Conservation (phyloP, 2,888 invertebrate genomes). For the Andrena trimmerana region DNA sequence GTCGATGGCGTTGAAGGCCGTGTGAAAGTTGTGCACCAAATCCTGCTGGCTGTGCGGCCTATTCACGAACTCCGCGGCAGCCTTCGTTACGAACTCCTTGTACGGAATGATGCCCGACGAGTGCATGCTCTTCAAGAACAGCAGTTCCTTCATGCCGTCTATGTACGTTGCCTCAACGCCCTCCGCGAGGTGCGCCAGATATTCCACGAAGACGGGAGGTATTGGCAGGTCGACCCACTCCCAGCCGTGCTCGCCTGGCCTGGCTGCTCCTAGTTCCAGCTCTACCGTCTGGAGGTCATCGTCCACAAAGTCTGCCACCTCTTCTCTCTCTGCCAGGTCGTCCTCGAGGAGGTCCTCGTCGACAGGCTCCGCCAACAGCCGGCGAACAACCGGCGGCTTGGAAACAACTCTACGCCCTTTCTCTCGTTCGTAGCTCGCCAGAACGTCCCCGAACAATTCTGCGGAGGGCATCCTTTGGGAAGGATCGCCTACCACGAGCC, state of each 20-base stretch:
- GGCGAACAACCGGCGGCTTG: constrained; percentile 36
- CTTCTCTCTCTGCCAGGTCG: neutral
- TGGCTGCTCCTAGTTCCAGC: neutral
- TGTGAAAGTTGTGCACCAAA: constrained; percentile 87
- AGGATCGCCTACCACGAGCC: constrained; percentile 85
- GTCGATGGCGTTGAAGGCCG: constrained; percentile 87
- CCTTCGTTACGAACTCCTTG: constrained; percentile 86
- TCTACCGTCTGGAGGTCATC: neutral
- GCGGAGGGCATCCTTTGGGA: constrained; percentile 82
- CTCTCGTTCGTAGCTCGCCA: constrained; percentile 63
- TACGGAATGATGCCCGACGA: constrained; percentile 87
- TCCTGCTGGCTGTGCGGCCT: constrained; percentile 88
- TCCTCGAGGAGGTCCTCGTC: constrained; percentile 2
- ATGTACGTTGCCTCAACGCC: constrained; percentile 86
- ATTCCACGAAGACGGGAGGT: constrained; percentile 81
- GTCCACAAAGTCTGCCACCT: neutral
- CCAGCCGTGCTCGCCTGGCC: constrained; percentile 80
- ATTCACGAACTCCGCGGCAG: constrained; percentile 87
- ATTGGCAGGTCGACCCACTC: constrained; percentile 85
- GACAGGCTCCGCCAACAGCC: neutral
- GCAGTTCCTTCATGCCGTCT: constrained; percentile 86
- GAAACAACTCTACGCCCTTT: neutral
- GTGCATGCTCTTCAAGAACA: constrained; percentile 87
- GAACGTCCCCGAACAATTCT: constrained; percentile 85
- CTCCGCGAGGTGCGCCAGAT: constrained; percentile 86